Evolutionary conservation across 2,797 vertebrate species (phyloP).

Genomic region (Xenops minutus): DNA sequence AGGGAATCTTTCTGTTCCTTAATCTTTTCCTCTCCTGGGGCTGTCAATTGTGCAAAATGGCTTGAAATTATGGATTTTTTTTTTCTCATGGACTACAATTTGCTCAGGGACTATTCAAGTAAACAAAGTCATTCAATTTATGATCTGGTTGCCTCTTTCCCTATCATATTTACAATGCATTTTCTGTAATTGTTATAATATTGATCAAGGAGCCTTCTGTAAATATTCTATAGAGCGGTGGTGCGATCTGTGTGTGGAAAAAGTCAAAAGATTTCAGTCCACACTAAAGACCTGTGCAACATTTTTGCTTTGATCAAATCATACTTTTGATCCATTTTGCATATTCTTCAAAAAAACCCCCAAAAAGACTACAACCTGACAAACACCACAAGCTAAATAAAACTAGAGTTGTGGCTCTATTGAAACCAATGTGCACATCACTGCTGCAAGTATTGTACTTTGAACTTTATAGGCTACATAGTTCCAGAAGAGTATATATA

Average conservation of each 20-base stretch:
- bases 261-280: neutral
- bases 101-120: conserved; percentile 47
- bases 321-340: neutral
- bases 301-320: neutral
- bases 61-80: conserved; percentile 58
- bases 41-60: conserved; percentile 54
- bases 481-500: neutral
- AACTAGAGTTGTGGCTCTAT: neutral
- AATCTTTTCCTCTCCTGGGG: conserved; percentile 52
- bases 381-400: neutral
- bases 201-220: conserved; percentile 37
- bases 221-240: neutral
- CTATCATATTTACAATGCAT: conserved; percentile 16
- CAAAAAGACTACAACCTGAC: neutral
- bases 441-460: neutral
- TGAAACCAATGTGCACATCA: neutral
- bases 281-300: neutral
- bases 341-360: neutral
- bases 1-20: conserved; percentile 45
- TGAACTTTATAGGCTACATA: neutral
- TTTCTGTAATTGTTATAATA: conserved; percentile 49
- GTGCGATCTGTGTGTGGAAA: neutral
- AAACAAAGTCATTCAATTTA: conserved; percentile 59
- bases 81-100: conserved; percentile 42
- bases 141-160: conserved; percentile 30